These are phyloP conservation scores for Eupristina koningsbergeri DNA, from an alignment of 1,140 invertebrate genomes.

Conservation along the genomic window DNA sequence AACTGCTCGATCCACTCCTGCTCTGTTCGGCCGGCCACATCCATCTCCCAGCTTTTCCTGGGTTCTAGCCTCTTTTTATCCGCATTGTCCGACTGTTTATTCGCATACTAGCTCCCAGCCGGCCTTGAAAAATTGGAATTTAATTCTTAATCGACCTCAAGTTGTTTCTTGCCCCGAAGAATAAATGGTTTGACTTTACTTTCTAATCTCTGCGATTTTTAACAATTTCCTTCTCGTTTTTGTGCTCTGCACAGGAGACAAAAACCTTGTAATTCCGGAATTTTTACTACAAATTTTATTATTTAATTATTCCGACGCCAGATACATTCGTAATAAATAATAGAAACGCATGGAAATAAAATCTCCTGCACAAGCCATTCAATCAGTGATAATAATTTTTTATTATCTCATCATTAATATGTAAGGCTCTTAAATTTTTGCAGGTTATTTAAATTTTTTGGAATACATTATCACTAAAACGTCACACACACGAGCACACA, in stretches of 20 bases:
- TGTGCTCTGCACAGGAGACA: neutral
- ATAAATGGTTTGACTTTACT: neutral
- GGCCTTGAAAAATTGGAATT: conserved; percentile 3
- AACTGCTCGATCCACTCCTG: too few relatives aligned
- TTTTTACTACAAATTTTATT: too few relatives aligned
- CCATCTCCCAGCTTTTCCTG: neutral
- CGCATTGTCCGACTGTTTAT: neutral
- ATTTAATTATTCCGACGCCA: too few relatives aligned
- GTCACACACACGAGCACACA: too few relatives aligned
- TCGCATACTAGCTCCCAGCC: neutral
- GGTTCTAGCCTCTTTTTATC: neutral
- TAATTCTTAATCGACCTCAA: neutral
- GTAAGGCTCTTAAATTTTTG: neutral
- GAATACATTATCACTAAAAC: neutral
- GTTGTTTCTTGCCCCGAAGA: neutral
- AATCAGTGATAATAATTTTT: neutral
- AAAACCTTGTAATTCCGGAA: too few relatives aligned
- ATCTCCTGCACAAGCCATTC: neutral
- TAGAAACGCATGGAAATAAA: neutral
- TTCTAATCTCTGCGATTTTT: neutral
- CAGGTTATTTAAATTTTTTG: neutral
- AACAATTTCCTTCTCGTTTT: too few relatives aligned
- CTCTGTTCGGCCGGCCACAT: neutral
- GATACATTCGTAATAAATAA: neutral
- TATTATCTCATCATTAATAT: neutral